These are phyloP conservation scores for Micrasema longulum DNA, from an alignment of 1,140 invertebrate genomes.

Conservation along the genomic window DNA sequence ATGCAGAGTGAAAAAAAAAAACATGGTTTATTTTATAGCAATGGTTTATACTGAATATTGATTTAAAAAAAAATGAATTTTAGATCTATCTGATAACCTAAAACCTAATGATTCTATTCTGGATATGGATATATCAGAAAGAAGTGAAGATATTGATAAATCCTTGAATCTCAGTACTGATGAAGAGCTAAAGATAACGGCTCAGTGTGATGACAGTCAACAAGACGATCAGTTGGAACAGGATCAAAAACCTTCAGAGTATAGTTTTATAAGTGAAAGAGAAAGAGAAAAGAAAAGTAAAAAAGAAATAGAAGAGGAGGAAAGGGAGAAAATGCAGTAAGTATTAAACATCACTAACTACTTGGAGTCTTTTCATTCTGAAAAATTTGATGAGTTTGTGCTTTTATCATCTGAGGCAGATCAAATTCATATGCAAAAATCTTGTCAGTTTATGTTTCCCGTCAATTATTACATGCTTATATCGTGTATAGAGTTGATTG, in stretches of 20 bases:
- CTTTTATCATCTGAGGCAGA: too few relatives aligned
- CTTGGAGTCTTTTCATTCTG: too few relatives aligned
- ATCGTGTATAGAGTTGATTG: too few relatives aligned
- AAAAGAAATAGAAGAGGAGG: conserved; percentile 89
- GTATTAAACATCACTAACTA: too few relatives aligned
- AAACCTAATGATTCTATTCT: conserved; percentile 35
- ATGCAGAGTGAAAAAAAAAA: too few relatives aligned
- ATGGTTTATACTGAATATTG: neutral
- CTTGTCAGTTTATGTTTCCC: too few relatives aligned
- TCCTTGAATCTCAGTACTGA: conserved; percentile 56
- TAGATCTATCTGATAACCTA: conserved; percentile 6
- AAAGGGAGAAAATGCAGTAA: conserved; percentile 92
- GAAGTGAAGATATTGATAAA: conserved; percentile 53
- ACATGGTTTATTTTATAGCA: too few relatives aligned
- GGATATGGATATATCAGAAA: conserved; percentile 44
- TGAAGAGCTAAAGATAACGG: neutral
- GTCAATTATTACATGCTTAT: too few relatives aligned
- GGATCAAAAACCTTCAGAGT: conserved; percentile 58
- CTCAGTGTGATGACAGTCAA: conserved; percentile 52
- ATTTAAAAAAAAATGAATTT: neutral
- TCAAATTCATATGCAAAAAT: too few relatives aligned
- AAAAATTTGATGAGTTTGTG: too few relatives aligned
- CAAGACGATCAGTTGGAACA: conserved; percentile 34
- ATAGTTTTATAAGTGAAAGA: conserved; percentile 66
- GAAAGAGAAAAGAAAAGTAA: conserved; percentile 79